Percentiles rank a stretch among this genome's conserved stretches.
Evolutionary conservation across 2,888 invertebrate species (phyloP).

Genomic region (Synergus gifuensis): DNA sequence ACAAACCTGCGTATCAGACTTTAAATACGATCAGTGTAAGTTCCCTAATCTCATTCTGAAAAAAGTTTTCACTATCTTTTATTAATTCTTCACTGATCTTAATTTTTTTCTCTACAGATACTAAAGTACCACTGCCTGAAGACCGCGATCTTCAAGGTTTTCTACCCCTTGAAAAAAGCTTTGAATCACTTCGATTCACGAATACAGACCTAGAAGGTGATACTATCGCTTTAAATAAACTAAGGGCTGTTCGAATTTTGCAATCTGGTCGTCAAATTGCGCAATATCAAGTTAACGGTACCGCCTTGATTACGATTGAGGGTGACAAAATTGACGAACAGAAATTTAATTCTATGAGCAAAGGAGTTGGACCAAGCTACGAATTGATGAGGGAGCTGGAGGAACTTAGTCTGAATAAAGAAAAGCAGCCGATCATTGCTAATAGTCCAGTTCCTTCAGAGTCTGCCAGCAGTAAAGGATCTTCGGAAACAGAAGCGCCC

Average conservation of each 20-base stretch:
- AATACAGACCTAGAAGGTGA: conserved; percentile 76
- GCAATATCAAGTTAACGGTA: conserved; percentile 77
- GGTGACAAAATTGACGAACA: conserved; percentile 66
- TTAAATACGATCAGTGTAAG: conserved; percentile 80
- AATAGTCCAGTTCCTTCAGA: conserved; percentile 74
- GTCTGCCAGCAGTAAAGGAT: conserved; percentile 73
- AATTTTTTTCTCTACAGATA: conserved; percentile 77
- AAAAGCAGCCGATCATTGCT: conserved; percentile 62
- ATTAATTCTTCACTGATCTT: conserved; percentile 24
- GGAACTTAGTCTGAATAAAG: conserved; percentile 78
- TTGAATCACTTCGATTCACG: conserved; percentile 80
- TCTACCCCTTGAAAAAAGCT: conserved; percentile 83
- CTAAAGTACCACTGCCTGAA: conserved; percentile 85
- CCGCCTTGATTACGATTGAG: conserved; percentile 70
- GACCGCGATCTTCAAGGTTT: conserved; percentile 90
- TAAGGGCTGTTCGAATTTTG: conserved; percentile 79
- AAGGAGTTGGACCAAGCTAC: conserved; percentile 78
- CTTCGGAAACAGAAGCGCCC: conserved; percentile 68
- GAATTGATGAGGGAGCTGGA: conserved; percentile 81
- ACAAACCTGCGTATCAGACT: conserved; percentile 79
- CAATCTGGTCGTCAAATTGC: conserved; percentile 79
- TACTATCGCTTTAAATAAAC: conserved; percentile 75
- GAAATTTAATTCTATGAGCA: conserved; percentile 73
- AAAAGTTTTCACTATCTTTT: conserved; percentile 1
- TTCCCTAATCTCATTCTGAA: conserved; percentile 52